Evolutionary conservation across 1,140 invertebrate genomes (phyloP).

Genomic region (Campoletis sonorensis): DNA sequence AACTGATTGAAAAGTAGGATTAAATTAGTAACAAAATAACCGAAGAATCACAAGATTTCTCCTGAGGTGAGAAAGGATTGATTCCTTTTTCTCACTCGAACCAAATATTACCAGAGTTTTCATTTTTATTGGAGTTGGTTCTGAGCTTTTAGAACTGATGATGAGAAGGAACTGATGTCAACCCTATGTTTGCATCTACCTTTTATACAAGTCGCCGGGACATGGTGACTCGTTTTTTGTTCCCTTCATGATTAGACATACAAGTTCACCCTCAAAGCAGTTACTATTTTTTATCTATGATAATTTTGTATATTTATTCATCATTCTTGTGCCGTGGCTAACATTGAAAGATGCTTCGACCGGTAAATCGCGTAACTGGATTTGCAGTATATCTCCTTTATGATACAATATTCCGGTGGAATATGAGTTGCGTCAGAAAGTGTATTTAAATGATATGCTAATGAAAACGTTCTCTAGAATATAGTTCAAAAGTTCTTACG

Average conservation of each 20-base stretch:
- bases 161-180: conserved; percentile 55
- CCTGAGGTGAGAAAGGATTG: background rate
- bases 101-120: conserved; percentile 54
- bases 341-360: conserved; percentile 20
- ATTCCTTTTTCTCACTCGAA: background rate
- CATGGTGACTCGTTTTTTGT: conserved; percentile 18
- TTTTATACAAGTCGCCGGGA: conserved; percentile 54
- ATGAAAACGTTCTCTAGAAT: background rate
- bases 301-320: background rate
- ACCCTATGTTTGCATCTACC: conserved; percentile 38
- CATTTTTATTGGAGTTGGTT: conserved; percentile 54
- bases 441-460: conserved; percentile 32
- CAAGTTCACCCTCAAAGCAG: conserved; percentile 11
- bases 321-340: conserved; percentile 42
- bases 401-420: conserved; percentile 6
- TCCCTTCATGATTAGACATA: conserved; percentile 35
- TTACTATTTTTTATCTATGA: background rate
- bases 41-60: background rate
- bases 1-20: conserved; percentile 43
- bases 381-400: conserved; percentile 31
- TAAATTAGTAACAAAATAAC: background rate
- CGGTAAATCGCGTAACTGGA: conserved; percentile 53
- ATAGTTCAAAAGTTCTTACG: background rate
- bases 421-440: conserved; percentile 48
- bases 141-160: conserved; percentile 42